phyloP scores from a whole-genome alignment of 2,888 invertebrate species.

The Xestoiulus laeticollis region DNA sequence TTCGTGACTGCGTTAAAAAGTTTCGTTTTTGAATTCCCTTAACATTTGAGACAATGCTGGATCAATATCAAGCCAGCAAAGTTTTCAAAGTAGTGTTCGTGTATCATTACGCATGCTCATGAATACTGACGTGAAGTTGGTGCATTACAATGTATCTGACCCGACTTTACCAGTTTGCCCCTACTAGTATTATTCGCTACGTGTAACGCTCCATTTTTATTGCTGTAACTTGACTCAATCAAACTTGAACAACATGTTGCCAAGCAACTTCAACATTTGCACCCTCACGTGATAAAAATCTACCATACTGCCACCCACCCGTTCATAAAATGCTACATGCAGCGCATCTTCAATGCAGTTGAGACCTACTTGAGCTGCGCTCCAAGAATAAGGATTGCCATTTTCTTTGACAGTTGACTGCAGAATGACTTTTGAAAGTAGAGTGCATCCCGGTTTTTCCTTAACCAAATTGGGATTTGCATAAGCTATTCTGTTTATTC shows the following conservation, averaged over 20 bases:
- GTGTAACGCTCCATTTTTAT: background rate
- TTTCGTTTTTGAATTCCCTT: no score
- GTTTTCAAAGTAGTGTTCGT: no score
- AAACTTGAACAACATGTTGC: background rate
- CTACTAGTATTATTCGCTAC: background rate
- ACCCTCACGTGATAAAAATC: background rate
- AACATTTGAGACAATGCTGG: no score
- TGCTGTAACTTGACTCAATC: background rate
- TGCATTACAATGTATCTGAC: background rate
- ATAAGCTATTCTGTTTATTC: conserved; percentile 22
- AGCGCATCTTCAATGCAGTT: background rate
- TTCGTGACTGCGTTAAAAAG: no score
- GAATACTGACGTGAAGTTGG: no score
- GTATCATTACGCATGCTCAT: no score
- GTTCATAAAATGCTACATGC: background rate
- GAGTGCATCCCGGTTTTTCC: background rate
- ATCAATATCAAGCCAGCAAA: no score
- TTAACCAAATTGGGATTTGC: background rate
- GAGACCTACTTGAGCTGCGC: background rate
- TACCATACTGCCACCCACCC: background rate
- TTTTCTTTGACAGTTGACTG: background rate
- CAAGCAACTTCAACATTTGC: background rate
- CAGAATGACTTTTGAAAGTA: background rate
- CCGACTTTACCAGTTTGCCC: background rate
- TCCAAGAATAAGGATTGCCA: background rate